A percentile compares a stretch with the other conserved stretches of the same genome.
phyloP scores from a whole-genome alignment of 2,888 invertebrate genomes.

The Ptycholaimellus sp. region DNA sequence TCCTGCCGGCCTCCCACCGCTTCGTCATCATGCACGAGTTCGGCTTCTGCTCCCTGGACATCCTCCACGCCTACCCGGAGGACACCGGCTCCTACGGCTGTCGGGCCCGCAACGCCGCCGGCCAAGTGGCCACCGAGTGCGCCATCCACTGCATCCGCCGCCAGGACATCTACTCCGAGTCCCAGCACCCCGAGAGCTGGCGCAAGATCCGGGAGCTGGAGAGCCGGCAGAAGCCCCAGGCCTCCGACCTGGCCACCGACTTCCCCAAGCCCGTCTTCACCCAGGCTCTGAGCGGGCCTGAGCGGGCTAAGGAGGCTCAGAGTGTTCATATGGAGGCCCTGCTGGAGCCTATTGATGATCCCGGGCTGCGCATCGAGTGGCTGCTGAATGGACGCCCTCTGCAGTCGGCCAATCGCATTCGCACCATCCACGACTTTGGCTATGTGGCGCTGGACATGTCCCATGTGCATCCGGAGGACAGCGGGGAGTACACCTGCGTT shows the following conservation, averaged over 20 bases:
- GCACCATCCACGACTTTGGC: constrained; percentile 91
- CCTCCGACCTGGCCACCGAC: background rate
- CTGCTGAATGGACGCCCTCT: constrained; percentile 66
- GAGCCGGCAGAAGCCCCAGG: constrained; percentile 37
- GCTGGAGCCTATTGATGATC: constrained; percentile 75
- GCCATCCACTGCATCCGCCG: constrained; percentile 37
- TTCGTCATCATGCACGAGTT: constrained; percentile 91
- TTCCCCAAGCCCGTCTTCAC: constrained; percentile 44
- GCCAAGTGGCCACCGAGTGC: constrained; percentile 72
- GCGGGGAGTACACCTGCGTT: constrained; percentile 29
- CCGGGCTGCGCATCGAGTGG: constrained; percentile 78
- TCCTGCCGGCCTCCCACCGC: constrained; percentile 52
- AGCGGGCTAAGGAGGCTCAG: too few species aligned
- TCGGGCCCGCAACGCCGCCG: constrained; percentile 19
- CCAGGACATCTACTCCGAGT: constrained; percentile 40
- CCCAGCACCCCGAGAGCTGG: constrained; percentile 70
- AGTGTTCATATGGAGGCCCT: constrained; percentile 50
- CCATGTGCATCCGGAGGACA: constrained; percentile 25
- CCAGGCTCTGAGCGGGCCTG: constrained; percentile 60
- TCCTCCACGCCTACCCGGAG: constrained; percentile 82
- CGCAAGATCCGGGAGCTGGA: constrained; percentile 77
- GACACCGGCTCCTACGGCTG: constrained; percentile 48
- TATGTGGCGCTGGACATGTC: constrained; percentile 55
- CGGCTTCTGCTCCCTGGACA: constrained; percentile 83
- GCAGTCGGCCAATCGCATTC: constrained; percentile 57